phyloP scores from a whole-genome alignment of 2,888 invertebrate genomes.

The Acleris emargana region DNA sequence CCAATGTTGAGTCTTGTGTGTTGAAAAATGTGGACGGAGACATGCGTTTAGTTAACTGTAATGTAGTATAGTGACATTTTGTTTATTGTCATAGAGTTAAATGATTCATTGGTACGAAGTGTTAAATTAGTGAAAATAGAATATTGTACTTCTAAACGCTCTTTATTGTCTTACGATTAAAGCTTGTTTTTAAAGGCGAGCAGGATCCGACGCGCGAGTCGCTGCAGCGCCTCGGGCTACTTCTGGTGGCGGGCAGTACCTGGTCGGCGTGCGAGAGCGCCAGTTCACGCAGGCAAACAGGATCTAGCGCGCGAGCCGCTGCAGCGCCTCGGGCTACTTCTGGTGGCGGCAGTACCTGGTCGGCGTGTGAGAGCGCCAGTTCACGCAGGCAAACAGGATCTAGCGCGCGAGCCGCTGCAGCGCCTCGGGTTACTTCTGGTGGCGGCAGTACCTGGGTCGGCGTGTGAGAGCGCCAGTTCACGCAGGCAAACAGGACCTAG shows the following conservation, averaged over 20 bases:
- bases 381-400: constrained; percentile 86
- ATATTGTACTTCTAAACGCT: too few relatives aligned
- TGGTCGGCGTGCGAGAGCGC: constrained; percentile 88
- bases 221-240: too few relatives aligned
- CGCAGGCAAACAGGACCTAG: constrained; percentile 86
- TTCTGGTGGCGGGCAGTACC: too few relatives aligned
- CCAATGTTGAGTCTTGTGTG: too few relatives aligned
- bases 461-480: constrained; percentile 87
- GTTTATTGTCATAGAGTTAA: neutral
- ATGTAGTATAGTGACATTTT: too few relatives aligned
- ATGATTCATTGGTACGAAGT: neutral
- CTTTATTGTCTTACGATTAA: too few relatives aligned
- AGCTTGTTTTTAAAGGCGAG: constrained; percentile 61
- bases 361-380: constrained; percentile 88
- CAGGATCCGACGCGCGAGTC: constrained; percentile 85
- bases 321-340: constrained; percentile 49
- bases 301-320: constrained; percentile 83
- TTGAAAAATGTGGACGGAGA: too few relatives aligned
- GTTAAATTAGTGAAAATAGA: too few relatives aligned
- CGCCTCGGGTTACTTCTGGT: constrained; percentile 39
- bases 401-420: constrained; percentile 81
- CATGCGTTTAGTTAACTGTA: too few relatives aligned
- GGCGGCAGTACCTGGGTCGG: constrained; percentile 82
- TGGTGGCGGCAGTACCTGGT: constrained; percentile 70
- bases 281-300: constrained; percentile 87